Evolutionary conservation across 2,888 invertebrate species (phyloP).

Genomic region (Diarsia mendica): DNA sequence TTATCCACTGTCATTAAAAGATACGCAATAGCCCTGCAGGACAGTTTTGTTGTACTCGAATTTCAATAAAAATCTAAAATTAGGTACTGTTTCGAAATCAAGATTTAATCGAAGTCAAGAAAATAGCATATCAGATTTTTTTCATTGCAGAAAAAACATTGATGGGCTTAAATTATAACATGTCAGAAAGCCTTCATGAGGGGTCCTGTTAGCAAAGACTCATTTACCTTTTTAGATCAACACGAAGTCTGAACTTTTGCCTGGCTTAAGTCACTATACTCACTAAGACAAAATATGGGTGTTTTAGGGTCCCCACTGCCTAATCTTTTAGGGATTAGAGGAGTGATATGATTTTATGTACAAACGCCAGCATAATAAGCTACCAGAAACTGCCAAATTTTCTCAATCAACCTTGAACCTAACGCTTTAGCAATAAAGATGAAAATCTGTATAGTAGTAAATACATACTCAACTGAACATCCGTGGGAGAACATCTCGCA

Average conservation of each 20-base stretch:
- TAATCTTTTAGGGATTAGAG: neutral
- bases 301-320: neutral
- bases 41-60: neutral
- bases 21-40: too few species aligned
- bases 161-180: too few species aligned
- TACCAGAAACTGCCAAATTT: too few species aligned
- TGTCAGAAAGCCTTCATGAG: neutral
- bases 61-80: neutral
- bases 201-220: neutral
- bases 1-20: too few species aligned
- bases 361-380: too few species aligned
- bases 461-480: conserved; percentile 34
- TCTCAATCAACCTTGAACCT: too few species aligned
- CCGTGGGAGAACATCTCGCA: conserved; percentile 16
- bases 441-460: neutral
- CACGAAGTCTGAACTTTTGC: neutral
- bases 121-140: neutral
- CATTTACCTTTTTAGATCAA: neutral
- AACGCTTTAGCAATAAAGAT: too few species aligned
- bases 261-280: neutral
- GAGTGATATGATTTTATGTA: neutral
- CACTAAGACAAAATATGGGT: neutral
- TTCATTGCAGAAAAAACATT: too few species aligned
- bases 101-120: neutral
- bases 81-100: too few species aligned